Evolutionary conservation across 1,140 invertebrate species (phyloP), one percentile per base, ranked within the genome.

Genomic region (Bombus affinis): DNA sequence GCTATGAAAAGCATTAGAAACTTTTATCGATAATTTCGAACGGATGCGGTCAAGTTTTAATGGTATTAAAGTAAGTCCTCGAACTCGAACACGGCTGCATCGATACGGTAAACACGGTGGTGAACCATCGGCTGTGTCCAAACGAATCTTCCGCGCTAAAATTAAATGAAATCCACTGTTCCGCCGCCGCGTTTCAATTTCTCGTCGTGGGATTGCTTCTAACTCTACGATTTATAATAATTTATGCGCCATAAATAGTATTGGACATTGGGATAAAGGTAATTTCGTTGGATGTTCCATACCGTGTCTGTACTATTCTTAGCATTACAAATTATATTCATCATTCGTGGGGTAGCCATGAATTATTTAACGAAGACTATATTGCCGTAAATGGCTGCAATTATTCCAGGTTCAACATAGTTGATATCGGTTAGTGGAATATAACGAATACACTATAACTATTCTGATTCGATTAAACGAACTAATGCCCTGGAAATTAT

Each of bases 11-110:
- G 62, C 47, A 81, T 59, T 32, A 53, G 75, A 72, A 87, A 89
- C 78, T 83, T 35, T 72, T 81, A 77, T 89, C 87, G 90, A 91
- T 91, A 89, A 89, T 80, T 22, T 53, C 47, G 47, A 53, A 53
- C 47, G 47, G 47, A 53, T 53, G 18, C 1, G 47, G 47, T 53
- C 47, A 53, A 53, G 47, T 53, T 90, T 89, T 82, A 84, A 89
- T 81, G 77, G 77, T 84, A 89, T 90, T 89, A 84, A 84, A 81
- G 78, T 79, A 68, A 84, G 81, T 89, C 62, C 59, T 57, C 6
- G 3, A 9, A 44, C 18, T 22, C 47, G 47, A 53, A 18, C 47
- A 53, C 47, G 5, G 18, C 6, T 44, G 25, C 28, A 37, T 12
- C 39, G 28, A 59, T 68, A 32, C 62, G 25, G 66, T 5, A 25